Evolutionary conservation across 2,888 invertebrate genomes (phyloP).

Genomic region (Pterostichus madidus): DNA sequence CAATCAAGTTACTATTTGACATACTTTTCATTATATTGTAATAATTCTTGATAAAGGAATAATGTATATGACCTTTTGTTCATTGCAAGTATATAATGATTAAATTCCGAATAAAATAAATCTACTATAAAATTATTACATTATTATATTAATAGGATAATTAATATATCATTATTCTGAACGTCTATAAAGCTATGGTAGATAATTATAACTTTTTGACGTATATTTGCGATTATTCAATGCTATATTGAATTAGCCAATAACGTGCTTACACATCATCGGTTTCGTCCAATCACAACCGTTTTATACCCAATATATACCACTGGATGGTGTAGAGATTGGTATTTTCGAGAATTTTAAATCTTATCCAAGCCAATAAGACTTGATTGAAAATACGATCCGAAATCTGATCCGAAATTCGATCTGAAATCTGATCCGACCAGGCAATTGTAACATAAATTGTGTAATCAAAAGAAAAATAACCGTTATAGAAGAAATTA

Average conservation of each 20-base stretch:
- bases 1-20: background rate
- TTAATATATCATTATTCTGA: conserved; percentile 35
- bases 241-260: background rate
- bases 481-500: too few relatives aligned
- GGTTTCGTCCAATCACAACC: too few relatives aligned
- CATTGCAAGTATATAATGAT: conserved; percentile 36
- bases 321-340: too few relatives aligned
- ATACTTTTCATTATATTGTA: conserved; percentile 29
- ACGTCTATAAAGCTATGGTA: conserved; percentile 12
- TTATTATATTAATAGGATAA: conserved; percentile 45
- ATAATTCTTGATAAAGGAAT: conserved; percentile 7
- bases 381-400: background rate
- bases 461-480: too few relatives aligned
- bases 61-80: conserved; percentile 41
- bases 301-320: too few relatives aligned
- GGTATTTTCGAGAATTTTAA: background rate
- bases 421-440: too few relatives aligned
- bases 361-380: background rate
- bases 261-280: too few relatives aligned
- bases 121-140: conserved; percentile 42
- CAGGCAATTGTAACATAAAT: too few relatives aligned
- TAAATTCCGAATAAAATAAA: conserved; percentile 23
- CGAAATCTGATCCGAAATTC: too few relatives aligned
- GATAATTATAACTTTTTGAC: conserved; percentile 19
- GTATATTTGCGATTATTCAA: background rate